phyloP scores from a whole-genome alignment of 1,140 invertebrate genomes.

The Zaprionus taronus region DNA sequence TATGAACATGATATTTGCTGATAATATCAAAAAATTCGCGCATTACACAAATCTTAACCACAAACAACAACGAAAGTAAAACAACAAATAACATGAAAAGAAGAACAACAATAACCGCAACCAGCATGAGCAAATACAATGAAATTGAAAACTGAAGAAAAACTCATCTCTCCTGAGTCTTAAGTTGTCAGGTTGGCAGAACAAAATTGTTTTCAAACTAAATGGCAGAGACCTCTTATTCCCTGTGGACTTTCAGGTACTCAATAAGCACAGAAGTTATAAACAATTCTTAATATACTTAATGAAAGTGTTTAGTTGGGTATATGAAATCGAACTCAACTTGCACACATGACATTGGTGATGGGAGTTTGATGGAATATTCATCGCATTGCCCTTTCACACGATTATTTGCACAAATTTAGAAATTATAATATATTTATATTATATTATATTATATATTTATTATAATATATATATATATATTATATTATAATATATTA shows the following conservation, averaged over 20 bases:
- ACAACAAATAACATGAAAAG: constrained; percentile 19
- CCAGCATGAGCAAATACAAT: constrained; percentile 74
- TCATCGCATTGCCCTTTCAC: neutral
- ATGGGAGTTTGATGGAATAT: neutral
- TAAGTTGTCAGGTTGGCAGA: constrained; percentile 43
- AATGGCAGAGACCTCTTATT: constrained; percentile 33
- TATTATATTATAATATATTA: too few species aligned
- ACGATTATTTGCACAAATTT: neutral
- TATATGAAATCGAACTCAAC: constrained; percentile 6
- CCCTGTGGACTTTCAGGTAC: constrained; percentile 38
- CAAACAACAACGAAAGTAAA: constrained; percentile 54
- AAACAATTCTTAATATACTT: constrained; percentile 66
- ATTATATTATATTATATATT: too few species aligned
- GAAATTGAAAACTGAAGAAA: constrained; percentile 72
- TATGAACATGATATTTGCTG: constrained; percentile 62
- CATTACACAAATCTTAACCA: constrained; percentile 57
- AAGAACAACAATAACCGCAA: constrained; percentile 47
- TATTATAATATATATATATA: too few species aligned
- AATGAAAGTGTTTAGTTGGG: constrained; percentile 40
- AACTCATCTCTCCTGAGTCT: constrained; percentile 57
- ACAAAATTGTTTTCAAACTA: constrained; percentile 43
- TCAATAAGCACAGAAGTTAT: constrained; percentile 58
- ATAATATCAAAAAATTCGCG: constrained; percentile 61
- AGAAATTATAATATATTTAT: too few species aligned
- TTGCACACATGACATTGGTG: constrained; percentile 2